phyloP scores from a whole-genome alignment of 2,113 vertebrate genomes.

The Macrotus californicus region DNA sequence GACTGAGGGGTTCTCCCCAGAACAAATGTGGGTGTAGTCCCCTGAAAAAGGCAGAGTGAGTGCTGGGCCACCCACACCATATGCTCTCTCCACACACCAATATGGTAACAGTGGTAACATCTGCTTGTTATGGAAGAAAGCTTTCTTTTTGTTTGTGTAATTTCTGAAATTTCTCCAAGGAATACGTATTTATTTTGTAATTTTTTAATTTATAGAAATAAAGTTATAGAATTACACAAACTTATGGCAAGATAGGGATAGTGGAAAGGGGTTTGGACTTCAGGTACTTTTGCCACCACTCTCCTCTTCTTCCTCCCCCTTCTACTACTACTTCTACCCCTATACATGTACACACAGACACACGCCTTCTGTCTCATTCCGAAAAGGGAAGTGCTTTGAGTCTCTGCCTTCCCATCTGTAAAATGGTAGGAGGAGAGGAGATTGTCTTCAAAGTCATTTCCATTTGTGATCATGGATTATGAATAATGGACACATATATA shows the following conservation, averaged over 20 bases:
- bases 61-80: neutral
- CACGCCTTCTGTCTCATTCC: neutral
- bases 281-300: neutral
- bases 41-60: neutral
- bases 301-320: neutral
- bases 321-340: neutral
- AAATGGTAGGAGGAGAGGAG: neutral
- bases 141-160: neutral
- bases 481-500: neutral
- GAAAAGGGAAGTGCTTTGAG: neutral
- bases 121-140: neutral
- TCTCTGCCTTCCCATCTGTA: neutral
- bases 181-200: neutral
- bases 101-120: neutral
- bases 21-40: neutral
- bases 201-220: neutral
- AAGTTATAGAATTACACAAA: neutral
- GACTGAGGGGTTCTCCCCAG: neutral
- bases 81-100: neutral
- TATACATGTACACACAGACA: neutral
- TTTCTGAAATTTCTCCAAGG: neutral
- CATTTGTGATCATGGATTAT: neutral
- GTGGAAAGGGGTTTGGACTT: neutral
- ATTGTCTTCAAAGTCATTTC: neutral
- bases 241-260: neutral